Percentiles rank a stretch among this genome's conserved stretches.
Conservation (phyloP, 2,888 invertebrate genomes). For the Cheilosia soror region DNA sequence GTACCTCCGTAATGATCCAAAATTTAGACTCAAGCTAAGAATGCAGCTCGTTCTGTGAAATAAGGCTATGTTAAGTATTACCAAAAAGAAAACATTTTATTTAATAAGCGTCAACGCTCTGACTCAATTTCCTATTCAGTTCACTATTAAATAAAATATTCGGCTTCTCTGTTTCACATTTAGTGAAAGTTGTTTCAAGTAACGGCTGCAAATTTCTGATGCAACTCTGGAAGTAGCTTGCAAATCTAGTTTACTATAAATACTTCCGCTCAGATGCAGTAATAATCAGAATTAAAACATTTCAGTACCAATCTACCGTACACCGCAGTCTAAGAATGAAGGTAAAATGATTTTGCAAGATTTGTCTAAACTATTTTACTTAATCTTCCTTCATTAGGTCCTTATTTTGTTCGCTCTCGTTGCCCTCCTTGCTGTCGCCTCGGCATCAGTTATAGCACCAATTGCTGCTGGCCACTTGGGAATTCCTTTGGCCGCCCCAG, state of each 20-base stretch:
- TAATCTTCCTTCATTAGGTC: conserved; percentile 11
- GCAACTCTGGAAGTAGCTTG: neutral
- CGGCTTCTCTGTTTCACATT: too few species aligned
- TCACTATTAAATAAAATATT: too few species aligned
- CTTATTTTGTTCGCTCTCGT: conserved; percentile 47
- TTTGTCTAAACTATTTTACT: neutral
- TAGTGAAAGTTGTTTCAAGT: too few species aligned
- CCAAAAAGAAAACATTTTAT: too few species aligned
- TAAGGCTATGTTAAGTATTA: too few species aligned
- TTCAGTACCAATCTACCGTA: neutral
- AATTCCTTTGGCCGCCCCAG: conserved; percentile 11
- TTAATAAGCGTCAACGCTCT: too few species aligned
- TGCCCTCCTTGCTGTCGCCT: conserved; percentile 30
- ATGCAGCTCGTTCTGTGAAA: too few species aligned
- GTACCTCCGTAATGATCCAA: too few species aligned
- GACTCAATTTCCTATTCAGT: too few species aligned
- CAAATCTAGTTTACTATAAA: conserved; percentile 4
- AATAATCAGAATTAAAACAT: conserved; percentile 21
- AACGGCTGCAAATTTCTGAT: neutral
- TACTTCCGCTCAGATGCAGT: neutral
- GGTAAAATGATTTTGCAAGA: neutral
- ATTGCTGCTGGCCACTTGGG: conserved; percentile 26
- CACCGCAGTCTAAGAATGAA: conserved; percentile 15
- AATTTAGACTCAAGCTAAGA: too few species aligned
- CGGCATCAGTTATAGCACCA: conserved; percentile 44